Conservation (phyloP, 1,140 invertebrate species). For the Tetramorium alpestre region DNA sequence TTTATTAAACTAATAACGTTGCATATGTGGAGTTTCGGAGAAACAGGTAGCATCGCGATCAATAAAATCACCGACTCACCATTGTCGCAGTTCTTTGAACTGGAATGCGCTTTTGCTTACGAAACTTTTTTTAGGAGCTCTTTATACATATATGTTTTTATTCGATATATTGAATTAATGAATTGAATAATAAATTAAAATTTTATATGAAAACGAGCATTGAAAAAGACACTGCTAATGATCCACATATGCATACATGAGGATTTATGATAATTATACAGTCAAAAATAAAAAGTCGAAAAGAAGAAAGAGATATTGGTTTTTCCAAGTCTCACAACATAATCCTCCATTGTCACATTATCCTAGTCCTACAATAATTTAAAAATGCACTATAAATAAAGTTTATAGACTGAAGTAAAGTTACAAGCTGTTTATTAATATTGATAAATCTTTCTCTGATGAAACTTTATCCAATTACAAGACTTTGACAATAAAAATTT, state of each 20-base stretch:
- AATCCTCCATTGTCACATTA: too few species aligned
- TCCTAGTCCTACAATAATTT: background rate
- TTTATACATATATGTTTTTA: background rate
- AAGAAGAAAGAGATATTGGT: too few species aligned
- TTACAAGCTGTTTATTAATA: background rate
- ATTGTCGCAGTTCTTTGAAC: background rate
- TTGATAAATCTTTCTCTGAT: background rate
- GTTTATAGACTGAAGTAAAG: too few species aligned
- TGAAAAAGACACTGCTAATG: too few species aligned
- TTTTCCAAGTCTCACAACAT: too few species aligned
- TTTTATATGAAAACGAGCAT: background rate
- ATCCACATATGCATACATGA: too few species aligned
- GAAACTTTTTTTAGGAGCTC: background rate
- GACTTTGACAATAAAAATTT: background rate
- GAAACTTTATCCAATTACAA: background rate
- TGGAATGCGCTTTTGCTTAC: conserved; percentile 13
- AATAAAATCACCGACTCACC: conserved; percentile 9
- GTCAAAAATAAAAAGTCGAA: too few species aligned
- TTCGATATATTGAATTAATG: background rate
- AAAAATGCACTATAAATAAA: too few species aligned
- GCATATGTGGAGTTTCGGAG: background rate
- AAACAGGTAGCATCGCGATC: background rate
- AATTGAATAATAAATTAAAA: too few species aligned
- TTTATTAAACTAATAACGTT: background rate
- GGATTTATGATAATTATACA: background rate